Percentiles rank a stretch among this genome's conserved stretches.
phyloP scores from a whole-genome alignment of 1,140 invertebrate species.

The Brachionus angularis region DNA sequence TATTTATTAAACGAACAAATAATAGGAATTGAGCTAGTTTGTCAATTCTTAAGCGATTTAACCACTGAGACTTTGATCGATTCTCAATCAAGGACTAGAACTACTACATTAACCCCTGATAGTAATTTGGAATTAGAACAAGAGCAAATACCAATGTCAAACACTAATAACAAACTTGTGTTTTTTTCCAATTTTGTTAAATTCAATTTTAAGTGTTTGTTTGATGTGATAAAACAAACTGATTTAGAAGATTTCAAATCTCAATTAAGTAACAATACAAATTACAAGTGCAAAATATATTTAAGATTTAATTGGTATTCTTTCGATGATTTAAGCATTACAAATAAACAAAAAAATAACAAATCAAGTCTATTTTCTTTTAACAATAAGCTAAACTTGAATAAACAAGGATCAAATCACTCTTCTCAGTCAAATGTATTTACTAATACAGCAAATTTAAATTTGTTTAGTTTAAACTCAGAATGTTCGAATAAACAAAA shows the following conservation, averaged over 20 bases:
- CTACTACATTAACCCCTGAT: not conserved
- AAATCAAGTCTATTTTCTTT: not conserved
- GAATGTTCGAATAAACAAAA: not conserved
- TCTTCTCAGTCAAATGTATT: not conserved
- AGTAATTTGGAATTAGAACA: not conserved
- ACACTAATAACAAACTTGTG: not conserved
- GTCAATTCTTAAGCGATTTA: not conserved
- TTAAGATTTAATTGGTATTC: slow-evolving; percentile 43
- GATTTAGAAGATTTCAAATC: not conserved
- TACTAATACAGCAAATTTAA: too few relatives aligned
- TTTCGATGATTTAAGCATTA: not conserved
- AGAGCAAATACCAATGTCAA: not conserved
- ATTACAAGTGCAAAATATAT: not conserved
- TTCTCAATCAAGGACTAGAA: not conserved
- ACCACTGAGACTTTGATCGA: not conserved
- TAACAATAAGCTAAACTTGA: not conserved
- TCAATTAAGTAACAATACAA: not conserved
- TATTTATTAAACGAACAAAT: not conserved
- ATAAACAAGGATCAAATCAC: not conserved
- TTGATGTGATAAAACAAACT: not conserved
- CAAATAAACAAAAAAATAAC: not conserved
- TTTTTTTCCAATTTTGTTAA: slow-evolving; percentile 14
- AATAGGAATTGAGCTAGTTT: slow-evolving; percentile 8
- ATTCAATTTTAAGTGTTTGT: slow-evolving; percentile 31
- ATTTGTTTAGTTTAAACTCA: not conserved